A percentile compares a stretch with the other conserved stretches of the same genome.
Evolutionary conservation across 2,888 invertebrate genomes (phyloP).

Genomic region (Acanthosepion lycidas): DNA sequence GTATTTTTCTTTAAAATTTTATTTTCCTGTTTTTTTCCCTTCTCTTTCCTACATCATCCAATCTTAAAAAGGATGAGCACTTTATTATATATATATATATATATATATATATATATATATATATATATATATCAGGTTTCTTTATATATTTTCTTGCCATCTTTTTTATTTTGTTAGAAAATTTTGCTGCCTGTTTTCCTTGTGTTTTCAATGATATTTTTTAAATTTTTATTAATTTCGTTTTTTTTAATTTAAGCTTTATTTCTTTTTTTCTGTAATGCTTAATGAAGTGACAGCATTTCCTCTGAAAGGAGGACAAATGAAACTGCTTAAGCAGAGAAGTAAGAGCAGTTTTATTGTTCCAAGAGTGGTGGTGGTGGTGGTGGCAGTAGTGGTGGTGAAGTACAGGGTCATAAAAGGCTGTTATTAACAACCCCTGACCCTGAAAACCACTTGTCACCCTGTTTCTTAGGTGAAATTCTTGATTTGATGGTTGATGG

Average conservation of each 20-base stretch:
- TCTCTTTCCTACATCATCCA: neutral
- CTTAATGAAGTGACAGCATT: neutral
- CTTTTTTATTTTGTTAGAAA: conserved; percentile 33
- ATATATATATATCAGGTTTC: neutral
- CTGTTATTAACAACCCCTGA: neutral
- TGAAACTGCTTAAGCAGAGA: conserved; percentile 21
- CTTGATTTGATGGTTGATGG: conserved; percentile 23
- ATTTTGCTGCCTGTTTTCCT: conserved; percentile 25
- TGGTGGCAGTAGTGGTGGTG: neutral
- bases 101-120: no score
- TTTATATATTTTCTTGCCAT: neutral
- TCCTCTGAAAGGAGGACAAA: neutral
- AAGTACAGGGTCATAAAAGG: neutral
- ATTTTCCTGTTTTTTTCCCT: neutral
- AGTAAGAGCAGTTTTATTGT: conserved; percentile 13
- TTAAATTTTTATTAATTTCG: neutral
- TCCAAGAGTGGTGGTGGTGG: conserved; percentile 17
- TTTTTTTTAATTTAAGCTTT: neutral
- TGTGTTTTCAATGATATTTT: neutral
- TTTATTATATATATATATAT: neutral
- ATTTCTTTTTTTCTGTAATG: neutral
- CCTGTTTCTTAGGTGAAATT: neutral
- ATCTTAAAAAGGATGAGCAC: neutral
- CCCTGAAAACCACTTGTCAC: neutral
- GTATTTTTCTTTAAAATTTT: neutral